Percentiles rank a stretch among this genome's conserved stretches.
Conservation (phyloP, 2,888 invertebrate genomes). For the Spisula subtruncata region DNA sequence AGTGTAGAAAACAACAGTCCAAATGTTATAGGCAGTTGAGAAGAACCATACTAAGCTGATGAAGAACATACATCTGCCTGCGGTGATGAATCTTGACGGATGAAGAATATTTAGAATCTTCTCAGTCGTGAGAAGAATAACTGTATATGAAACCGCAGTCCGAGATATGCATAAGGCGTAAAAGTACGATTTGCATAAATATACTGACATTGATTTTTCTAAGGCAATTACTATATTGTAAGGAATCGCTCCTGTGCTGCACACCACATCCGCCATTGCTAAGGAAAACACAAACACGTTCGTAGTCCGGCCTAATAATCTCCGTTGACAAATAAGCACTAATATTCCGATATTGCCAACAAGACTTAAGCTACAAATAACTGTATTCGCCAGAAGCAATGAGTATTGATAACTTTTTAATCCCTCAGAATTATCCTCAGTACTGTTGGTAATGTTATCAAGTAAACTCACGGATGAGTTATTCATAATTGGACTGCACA, state of each 20-base stretch:
- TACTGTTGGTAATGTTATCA: conserved; percentile 27
- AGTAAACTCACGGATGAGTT: conserved; percentile 55
- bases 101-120: conserved; percentile 74
- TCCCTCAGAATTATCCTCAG: conserved; percentile 29
- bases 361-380: conserved; percentile 73
- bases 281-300: conserved; percentile 84
- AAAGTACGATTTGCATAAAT: conserved; percentile 78
- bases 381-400: conserved; percentile 61
- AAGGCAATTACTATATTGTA: conserved; percentile 58
- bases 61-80: conserved; percentile 83
- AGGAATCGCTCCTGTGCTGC: conserved; percentile 64
- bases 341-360: conserved; percentile 75
- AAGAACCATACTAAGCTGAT: conserved; percentile 86
- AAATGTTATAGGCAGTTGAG: conserved; percentile 84
- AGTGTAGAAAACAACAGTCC: conserved; percentile 82
- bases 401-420: conserved; percentile 56
- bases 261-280: conserved; percentile 79
- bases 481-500: conserved; percentile 52
- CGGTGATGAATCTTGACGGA: conserved; percentile 74
- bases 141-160: conserved; percentile 79
- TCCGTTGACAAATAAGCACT: conserved; percentile 77
- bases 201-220: conserved; percentile 70
- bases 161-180: conserved; percentile 79
- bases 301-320: conserved; percentile 81
- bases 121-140: conserved; percentile 73